Percentiles rank a stretch among this genome's conserved stretches.
phyloP scores from a whole-genome alignment of 2,888 invertebrate genomes.

The Erebia aethiops region DNA sequence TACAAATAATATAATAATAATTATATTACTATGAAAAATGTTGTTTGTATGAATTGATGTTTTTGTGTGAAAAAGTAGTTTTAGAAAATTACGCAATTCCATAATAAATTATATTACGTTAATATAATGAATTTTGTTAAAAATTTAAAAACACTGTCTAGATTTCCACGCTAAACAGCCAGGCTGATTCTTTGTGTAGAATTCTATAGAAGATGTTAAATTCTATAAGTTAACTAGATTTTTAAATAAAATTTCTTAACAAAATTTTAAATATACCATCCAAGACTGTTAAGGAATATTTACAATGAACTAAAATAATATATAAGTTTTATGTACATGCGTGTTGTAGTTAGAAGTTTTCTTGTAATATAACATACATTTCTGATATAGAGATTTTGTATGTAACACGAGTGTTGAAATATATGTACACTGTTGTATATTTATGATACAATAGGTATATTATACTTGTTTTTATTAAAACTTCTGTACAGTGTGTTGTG shows the following conservation, averaged over 20 bases:
- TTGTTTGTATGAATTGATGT: constrained; percentile 3
- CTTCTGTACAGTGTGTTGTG: constrained; percentile 35
- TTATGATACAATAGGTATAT: neutral
- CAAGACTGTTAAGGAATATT: constrained; percentile 19
- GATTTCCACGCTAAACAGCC: too few species aligned
- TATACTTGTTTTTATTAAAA: constrained; percentile 24
- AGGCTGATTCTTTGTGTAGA: too few species aligned
- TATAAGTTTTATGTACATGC: neutral
- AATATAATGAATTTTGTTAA: neutral
- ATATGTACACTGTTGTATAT: neutral
- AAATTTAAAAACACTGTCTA: neutral
- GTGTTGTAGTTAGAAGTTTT: neutral
- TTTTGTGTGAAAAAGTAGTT: constrained; percentile 8
- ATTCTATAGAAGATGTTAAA: too few species aligned
- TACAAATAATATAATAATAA: neutral
- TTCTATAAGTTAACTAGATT: neutral
- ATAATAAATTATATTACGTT: too few species aligned
- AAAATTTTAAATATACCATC: constrained; percentile 8
- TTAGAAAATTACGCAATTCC: neutral
- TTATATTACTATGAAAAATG: neutral
- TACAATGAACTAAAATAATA: constrained; percentile 14
- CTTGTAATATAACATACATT: constrained; percentile 8
- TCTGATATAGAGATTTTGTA: constrained; percentile 3
- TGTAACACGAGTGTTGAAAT: neutral
- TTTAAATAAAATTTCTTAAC: neutral